Conservation (phyloP, 2,113 vertebrate genomes). For the Neofelis nebulosa region DNA sequence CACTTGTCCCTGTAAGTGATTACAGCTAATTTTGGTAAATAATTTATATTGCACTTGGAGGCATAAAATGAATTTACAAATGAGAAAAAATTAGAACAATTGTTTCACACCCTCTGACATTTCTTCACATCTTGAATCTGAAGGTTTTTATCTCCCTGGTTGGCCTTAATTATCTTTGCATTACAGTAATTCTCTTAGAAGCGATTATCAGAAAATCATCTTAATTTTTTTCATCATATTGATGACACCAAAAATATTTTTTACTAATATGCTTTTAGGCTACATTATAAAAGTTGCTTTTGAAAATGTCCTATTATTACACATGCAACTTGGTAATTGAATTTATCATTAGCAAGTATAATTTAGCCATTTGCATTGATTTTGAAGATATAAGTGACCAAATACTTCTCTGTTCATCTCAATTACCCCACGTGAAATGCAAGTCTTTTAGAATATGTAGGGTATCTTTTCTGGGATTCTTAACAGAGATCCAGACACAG, state of each 20-base stretch:
- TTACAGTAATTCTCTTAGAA: constrained; percentile 52
- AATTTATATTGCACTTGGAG: constrained; percentile 78
- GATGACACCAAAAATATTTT: constrained; percentile 28
- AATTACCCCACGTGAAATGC: not conserved
- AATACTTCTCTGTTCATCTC: not conserved
- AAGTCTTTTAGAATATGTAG: not conserved
- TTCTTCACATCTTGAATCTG: constrained; percentile 69
- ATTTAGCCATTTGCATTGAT: constrained; percentile 19
- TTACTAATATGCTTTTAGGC: constrained; percentile 10
- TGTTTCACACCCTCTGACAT: constrained; percentile 77
- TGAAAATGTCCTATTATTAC: constrained; percentile 40
- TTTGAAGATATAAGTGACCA: not conserved
- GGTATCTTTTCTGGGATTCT: not conserved
- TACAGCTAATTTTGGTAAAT: constrained; percentile 80
- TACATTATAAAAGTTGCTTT: not conserved
- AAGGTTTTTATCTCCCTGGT: constrained; percentile 69
- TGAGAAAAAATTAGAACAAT: constrained; percentile 74
- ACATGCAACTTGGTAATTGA: not conserved
- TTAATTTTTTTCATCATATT: constrained; percentile 29
- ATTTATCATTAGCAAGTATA: constrained; percentile 42
- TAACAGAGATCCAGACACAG: not conserved
- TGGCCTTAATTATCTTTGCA: constrained; percentile 75
- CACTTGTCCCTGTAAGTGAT: constrained; percentile 74
- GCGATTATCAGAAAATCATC: constrained; percentile 47
- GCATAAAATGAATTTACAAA: constrained; percentile 77